A percentile compares a stretch with the other conserved stretches of the same genome.
Evolutionary conservation across 1,140 invertebrate species (phyloP).

Genomic region (Metopolophium dirhodum): DNA sequence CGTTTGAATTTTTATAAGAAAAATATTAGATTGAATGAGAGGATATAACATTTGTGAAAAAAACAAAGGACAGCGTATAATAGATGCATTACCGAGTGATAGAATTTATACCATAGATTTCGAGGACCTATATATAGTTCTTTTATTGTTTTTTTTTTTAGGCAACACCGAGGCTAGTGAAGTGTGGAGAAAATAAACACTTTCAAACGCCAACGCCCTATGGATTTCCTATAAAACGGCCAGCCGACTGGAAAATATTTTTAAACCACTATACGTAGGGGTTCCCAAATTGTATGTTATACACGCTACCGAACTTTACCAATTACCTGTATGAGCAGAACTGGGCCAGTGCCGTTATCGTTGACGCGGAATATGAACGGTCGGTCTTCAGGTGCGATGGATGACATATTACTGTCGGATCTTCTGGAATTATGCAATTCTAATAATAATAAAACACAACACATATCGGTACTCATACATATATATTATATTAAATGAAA

Average conservation of each 20-base stretch:
- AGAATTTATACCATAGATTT: not conserved
- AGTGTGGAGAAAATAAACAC: constrained; percentile 21
- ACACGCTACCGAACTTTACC: not conserved
- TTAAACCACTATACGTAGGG: not conserved
- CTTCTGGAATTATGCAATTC: not conserved
- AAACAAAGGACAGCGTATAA: not conserved
- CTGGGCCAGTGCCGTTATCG: constrained; percentile 77
- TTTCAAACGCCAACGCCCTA: constrained; percentile 37
- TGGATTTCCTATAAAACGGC: constrained; percentile 36
- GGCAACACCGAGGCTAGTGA: not conserved
- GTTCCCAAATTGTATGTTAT: not conserved
- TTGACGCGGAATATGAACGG: constrained; percentile 77
- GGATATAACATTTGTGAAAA: not conserved
- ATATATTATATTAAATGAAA: constrained; percentile 9
- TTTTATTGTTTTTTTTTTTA: not conserved
- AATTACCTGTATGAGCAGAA: constrained; percentile 74
- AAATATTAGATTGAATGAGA: not conserved
- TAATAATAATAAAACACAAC: constrained; percentile 5
- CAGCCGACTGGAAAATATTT: not conserved
- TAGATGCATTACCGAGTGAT: not conserved
- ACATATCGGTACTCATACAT: not conserved
- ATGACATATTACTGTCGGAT: constrained; percentile 15
- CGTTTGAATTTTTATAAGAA: not conserved
- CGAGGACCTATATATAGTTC: not conserved
- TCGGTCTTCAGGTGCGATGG: constrained; percentile 65